Evolutionary conservation across 2,113 vertebrate species (phyloP).

Genomic region (Triplophysa dalaica): DNA sequence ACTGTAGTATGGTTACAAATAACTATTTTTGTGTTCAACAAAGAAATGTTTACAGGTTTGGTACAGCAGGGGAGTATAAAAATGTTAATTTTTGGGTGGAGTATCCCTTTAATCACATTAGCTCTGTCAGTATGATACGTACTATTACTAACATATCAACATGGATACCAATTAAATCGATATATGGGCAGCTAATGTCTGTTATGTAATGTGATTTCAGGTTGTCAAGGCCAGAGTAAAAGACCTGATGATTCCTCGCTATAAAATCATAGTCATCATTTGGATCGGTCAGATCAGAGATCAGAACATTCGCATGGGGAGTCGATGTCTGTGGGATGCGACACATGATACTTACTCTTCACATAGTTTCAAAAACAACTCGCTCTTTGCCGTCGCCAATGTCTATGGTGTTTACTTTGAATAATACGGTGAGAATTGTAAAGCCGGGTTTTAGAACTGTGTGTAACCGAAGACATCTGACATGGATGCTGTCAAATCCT

Average conservation of each 20-base stretch:
- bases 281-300: constrained; percentile 80
- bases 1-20: no score
- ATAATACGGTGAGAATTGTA: constrained; percentile 60
- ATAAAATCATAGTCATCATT: constrained; percentile 83
- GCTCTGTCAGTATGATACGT: no score
- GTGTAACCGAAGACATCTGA: background rate
- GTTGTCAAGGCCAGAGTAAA: constrained; percentile 83
- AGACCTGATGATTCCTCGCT: constrained; percentile 81
- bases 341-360: constrained; percentile 77
- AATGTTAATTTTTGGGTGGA: no score
- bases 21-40: no score
- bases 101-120: no score
- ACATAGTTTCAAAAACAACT: constrained; percentile 80
- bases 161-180: background rate
- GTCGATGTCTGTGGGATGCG: constrained; percentile 88
- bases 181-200: background rate
- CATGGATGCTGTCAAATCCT: background rate
- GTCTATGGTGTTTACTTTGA: constrained; percentile 87
- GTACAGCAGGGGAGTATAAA: no score
- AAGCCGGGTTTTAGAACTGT: background rate
- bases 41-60: no score
- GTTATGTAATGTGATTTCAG: constrained; percentile 62
- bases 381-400: constrained; percentile 81
- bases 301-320: constrained; percentile 81
- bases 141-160: background rate